Evolutionary conservation across 2,888 invertebrate genomes (phyloP), one percentile per base, ranked within the genome.

Genomic region (Acleris emargana): DNA sequence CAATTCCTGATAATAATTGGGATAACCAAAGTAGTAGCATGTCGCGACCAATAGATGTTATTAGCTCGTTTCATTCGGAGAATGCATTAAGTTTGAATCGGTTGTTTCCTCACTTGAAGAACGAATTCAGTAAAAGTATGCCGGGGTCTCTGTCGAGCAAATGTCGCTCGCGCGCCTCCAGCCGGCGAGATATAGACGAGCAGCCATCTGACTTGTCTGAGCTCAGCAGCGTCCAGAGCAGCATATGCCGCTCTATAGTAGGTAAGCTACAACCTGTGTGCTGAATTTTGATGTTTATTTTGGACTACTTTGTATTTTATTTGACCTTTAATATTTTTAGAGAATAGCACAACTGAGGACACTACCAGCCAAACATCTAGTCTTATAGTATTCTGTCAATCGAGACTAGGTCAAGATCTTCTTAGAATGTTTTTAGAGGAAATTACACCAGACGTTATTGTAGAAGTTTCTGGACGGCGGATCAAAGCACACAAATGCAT

Each of bases 401-500:
- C 94, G 11, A 93, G 96, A 51, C 90, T 98, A 11, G 98, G 98
- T 0, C 96, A 97, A 78, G 98, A 98, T 86, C 89, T 98, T 61
- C 89, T 98, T 32, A 94, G 97, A 71, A 98, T 98, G 98, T 98
- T 98, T 83, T 86, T 97, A 68, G 97, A 97, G 79, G 97, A 97
- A 88, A 96, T 97, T 62, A 97, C 97, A 71, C 96, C 98, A 0
- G 98, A 98, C 81, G 97, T 97, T 52, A 94, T 95, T 5, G 95
- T 97, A 11, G 97, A 97, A 82, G 97, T 97, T 13, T 95, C 95
- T 50, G 97, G 97, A 0, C 94, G 96, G 58, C 94, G 96, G 58
- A 95, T 98, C 58, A 96, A 96, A 80, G 98, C 98, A 1, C 98
- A 98, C 82, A 97, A 97, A 86, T 98, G 98, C 83, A 97, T 99